These are phyloP conservation scores for Drosophila jambulina DNA, from an alignment of 1,140 invertebrate genomes.

Conservation along the genomic window DNA sequence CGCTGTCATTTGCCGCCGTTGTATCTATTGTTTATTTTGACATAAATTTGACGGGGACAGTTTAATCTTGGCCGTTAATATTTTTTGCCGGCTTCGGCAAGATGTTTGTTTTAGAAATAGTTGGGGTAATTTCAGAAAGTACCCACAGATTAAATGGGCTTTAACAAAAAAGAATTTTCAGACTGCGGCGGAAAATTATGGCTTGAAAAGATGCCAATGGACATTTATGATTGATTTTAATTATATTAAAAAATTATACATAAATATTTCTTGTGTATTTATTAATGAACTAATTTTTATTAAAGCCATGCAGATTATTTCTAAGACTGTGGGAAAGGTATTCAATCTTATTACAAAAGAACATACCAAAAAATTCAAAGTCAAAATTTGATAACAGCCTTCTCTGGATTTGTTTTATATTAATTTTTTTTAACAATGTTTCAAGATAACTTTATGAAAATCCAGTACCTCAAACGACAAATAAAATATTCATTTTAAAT, in stretches of 20 bases:
- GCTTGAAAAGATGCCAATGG: not conserved
- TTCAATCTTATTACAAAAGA: not conserved
- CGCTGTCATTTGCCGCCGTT: slow-evolving; percentile 54
- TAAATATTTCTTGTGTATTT: not conserved
- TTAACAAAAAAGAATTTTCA: not conserved
- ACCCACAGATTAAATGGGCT: slow-evolving; percentile 4
- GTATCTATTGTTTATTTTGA: slow-evolving; percentile 75
- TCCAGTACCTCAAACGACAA: not conserved
- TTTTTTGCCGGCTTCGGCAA: slow-evolving; percentile 10
- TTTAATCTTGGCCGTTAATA: slow-evolving; percentile 66
- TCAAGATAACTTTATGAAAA: not conserved
- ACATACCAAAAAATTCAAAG: not conserved
- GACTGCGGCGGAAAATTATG: not conserved
- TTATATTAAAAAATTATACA: not conserved
- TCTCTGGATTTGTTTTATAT: too few relatives aligned
- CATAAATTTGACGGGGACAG: slow-evolving; percentile 71
- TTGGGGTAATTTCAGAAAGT: slow-evolving; percentile 16
- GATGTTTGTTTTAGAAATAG: slow-evolving; percentile 42
- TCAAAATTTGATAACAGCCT: not conserved
- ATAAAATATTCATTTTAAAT: not conserved
- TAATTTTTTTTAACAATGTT: not conserved
- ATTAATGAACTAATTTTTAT: not conserved
- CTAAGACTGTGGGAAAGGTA: not conserved
- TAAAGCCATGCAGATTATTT: not conserved
- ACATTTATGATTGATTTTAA: not conserved